These are phyloP conservation scores for Pollenia angustigena DNA, from an alignment of 2,888 invertebrate genomes.

Conservation along the genomic window DNA sequence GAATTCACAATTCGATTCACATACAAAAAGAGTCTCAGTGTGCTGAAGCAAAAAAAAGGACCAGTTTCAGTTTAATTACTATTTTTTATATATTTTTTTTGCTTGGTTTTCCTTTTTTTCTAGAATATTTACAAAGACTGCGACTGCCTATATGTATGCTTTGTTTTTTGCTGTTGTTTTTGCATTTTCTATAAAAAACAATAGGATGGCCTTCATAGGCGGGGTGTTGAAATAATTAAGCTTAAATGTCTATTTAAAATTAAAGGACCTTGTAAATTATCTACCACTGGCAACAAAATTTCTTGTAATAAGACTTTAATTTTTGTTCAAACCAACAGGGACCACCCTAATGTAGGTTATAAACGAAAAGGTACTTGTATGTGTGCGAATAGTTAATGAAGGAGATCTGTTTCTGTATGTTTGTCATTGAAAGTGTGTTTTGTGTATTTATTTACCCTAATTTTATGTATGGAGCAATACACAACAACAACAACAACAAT, in stretches of 20 bases:
- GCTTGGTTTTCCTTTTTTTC: background rate
- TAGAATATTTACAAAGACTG: background rate
- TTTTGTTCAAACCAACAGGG: background rate
- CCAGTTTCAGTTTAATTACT: slow-evolving; percentile 58
- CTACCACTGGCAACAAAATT: no score
- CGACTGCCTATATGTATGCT: background rate
- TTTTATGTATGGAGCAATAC: slow-evolving; percentile 50
- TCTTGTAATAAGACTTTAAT: no score
- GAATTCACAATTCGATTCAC: background rate
- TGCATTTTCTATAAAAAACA: no score
- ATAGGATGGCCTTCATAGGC: no score
- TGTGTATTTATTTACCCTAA: slow-evolving; percentile 67
- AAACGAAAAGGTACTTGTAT: slow-evolving; percentile 27
- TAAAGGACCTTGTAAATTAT: no score
- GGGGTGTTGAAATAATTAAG: no score
- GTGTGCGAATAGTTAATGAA: slow-evolving; percentile 11
- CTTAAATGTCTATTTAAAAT: no score
- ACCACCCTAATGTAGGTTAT: slow-evolving; percentile 1
- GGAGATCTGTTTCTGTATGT: slow-evolving; percentile 23
- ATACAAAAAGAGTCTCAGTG: slow-evolving; percentile 22
- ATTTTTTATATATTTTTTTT: slow-evolving; percentile 8
- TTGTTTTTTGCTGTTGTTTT: background rate
- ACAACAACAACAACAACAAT: background rate
- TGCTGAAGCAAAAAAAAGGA: slow-evolving; percentile 4
- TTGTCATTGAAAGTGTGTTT: slow-evolving; percentile 1